These are phyloP conservation scores for Brachionus rubens DNA, from an alignment of 1,140 invertebrate genomes.

Conservation along the genomic window DNA sequence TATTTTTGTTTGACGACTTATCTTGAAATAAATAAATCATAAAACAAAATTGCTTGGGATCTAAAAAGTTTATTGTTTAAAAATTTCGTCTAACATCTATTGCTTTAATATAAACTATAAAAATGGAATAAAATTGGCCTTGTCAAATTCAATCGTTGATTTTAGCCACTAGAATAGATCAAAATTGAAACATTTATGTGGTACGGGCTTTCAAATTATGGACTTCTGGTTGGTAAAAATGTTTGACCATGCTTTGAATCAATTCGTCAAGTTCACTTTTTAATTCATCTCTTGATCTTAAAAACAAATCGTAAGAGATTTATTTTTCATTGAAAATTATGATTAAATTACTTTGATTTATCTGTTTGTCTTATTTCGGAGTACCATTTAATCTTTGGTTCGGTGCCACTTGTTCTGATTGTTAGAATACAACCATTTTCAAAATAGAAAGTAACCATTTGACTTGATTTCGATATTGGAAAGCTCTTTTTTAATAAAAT, in stretches of 20 bases:
- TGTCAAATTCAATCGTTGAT: too few relatives aligned
- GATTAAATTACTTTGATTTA: conserved; percentile 70
- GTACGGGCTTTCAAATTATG: conserved; percentile 5
- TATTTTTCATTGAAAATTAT: conserved; percentile 66
- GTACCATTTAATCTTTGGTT: conserved; percentile 97
- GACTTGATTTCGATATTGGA: conserved; percentile 72
- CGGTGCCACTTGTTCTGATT: conserved; percentile 91
- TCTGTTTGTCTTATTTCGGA: conserved; percentile 78
- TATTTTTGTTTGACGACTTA: too few relatives aligned
- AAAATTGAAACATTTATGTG: conserved; percentile 12
- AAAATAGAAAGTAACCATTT: conserved; percentile 97
- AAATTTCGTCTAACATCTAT: too few relatives aligned
- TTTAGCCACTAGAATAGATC: too few relatives aligned
- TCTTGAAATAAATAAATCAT: too few relatives aligned
- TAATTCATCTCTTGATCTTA: conserved; percentile 62
- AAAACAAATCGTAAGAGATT: neutral
- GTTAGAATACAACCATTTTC: conserved; percentile 80
- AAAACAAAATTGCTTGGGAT: too few relatives aligned
- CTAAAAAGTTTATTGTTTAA: too few relatives aligned
- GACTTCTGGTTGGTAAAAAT: conserved; percentile 72
- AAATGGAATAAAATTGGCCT: too few relatives aligned
- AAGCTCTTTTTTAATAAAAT: conserved; percentile 56
- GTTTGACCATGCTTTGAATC: conserved; percentile 72
- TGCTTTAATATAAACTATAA: too few relatives aligned
- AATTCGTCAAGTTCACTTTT: conserved; percentile 69